These are phyloP conservation scores for Coleophora flavipennella DNA, from an alignment of 2,888 invertebrate species.

Conservation along the genomic window DNA sequence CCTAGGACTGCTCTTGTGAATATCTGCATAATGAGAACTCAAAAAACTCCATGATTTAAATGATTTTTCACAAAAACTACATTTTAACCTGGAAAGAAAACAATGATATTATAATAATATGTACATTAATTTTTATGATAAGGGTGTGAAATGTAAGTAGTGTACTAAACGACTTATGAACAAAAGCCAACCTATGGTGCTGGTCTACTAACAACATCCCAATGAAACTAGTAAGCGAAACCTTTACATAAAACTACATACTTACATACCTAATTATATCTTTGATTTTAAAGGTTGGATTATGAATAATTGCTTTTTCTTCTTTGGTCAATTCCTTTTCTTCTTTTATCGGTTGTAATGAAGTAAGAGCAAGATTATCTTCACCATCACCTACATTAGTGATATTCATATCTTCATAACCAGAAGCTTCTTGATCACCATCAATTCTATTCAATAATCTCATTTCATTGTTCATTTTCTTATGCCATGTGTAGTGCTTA, in stretches of 20 bases:
- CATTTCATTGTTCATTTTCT: neutral
- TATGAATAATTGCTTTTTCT: neutral
- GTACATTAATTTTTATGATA: neutral
- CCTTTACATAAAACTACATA: too few species aligned
- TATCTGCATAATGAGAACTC: conserved; percentile 36
- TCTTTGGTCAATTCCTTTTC: too few species aligned
- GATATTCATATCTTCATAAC: too few species aligned
- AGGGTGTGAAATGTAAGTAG: too few species aligned
- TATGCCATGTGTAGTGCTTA: neutral
- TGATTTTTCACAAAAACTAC: conserved; percentile 41
- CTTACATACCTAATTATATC: neutral
- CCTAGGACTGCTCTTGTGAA: conserved; percentile 44
- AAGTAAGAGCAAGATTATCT: too few species aligned
- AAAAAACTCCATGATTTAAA: conserved; percentile 45
- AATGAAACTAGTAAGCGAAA: too few species aligned
- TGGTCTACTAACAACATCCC: too few species aligned
- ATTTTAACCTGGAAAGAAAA: conserved; percentile 41
- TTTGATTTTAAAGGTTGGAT: neutral
- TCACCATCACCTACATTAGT: too few species aligned
- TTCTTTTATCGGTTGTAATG: neutral
- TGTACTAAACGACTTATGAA: too few species aligned
- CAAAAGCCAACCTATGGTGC: too few species aligned
- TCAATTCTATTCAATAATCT: neutral
- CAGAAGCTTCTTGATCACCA: too few species aligned
- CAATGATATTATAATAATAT: neutral